Percentiles rank a stretch among this genome's conserved stretches.
Conservation (phyloP, 2,888 invertebrate species). For the Drosophila mettleri region DNA sequence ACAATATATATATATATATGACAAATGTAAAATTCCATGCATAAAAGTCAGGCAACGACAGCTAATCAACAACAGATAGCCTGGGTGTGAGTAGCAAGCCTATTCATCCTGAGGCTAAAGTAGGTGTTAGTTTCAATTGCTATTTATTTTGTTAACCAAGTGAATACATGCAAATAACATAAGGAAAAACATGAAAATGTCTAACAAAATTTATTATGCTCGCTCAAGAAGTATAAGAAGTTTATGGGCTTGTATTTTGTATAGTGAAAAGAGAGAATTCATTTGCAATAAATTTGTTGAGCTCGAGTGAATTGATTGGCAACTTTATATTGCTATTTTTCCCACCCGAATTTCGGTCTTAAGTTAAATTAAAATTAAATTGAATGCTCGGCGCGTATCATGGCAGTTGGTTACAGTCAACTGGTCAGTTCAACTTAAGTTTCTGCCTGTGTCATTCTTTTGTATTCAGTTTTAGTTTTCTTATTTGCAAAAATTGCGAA, state of each 20-base stretch:
- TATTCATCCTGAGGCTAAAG: not conserved
- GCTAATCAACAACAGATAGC: slow-evolving; percentile 27
- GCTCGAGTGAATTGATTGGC: no score
- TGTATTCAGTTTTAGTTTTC: not conserved
- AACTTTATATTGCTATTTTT: no score
- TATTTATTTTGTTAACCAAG: not conserved
- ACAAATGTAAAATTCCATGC: slow-evolving; percentile 35
- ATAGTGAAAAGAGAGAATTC: not conserved
- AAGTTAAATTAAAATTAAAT: not conserved
- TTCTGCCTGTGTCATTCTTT: not conserved
- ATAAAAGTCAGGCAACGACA: slow-evolving; percentile 13
- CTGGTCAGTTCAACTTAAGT: no score
- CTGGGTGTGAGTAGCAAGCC: not conserved
- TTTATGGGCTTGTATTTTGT: not conserved
- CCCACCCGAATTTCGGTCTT: not conserved
- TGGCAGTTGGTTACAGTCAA: not conserved
- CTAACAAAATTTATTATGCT: not conserved
- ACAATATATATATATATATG: slow-evolving; percentile 25
- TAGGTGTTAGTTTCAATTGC: not conserved
- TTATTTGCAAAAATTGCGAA: not conserved
- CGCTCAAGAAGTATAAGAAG: not conserved
- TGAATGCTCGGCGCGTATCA: not conserved
- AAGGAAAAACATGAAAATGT: not conserved
- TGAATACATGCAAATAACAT: not conserved
- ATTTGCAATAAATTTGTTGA: not conserved